Base-by-base conservation (phyloP, 1,140 invertebrate genomes). In the Lordiphosa clarofinis region DNA sequence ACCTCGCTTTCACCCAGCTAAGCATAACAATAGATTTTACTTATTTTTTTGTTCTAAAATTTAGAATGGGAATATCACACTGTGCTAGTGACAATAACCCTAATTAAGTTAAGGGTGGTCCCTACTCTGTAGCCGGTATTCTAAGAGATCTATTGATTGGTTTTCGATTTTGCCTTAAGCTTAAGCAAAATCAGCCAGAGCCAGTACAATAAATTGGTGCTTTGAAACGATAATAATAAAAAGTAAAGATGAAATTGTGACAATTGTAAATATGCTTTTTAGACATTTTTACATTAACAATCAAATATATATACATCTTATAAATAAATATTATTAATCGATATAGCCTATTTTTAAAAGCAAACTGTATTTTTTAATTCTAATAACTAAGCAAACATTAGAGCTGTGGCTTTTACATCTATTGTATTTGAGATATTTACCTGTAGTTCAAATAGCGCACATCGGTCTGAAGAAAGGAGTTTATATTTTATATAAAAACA, bases 151-250 rank as follows among this genome's bases (percentile, higher is more conserved):
- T 56, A 11, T 56, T 54, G 19, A 55, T 44, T 49, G 39, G 43
- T 15, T 15, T 46, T 54, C n/a, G 50, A 56, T 37, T 70, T 69
- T 4, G 49, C 63, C 55, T 59, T 76, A 76, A 47, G 79, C 73
- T 70, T 86, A 78, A 73, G 78, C 65, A 56, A 46, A 86, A 78
- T 61, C 64, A 70, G 79, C 73, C 72, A 84, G 67, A 72, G 79
- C 73, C 72, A 84, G 67, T 69, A 61, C 57, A 66, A 61, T 43
- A 48, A 63, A 84, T 86, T 84, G 79, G 78, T 84, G 78, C 78
- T 84, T 84, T 86, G 69, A 58, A 35, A 39, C 70, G 60, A 84
- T 73, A 76, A 82, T 76, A 81, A 71, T 11, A 38, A 15, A 13
- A 39, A 15, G 4, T 15, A 12, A 12, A 10, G 12, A 36, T 11